Percentiles rank a stretch among this genome's conserved stretches.
phyloP scores from a whole-genome alignment of 2,888 invertebrate genomes.

The Dicranocentrus wangi region DNA sequence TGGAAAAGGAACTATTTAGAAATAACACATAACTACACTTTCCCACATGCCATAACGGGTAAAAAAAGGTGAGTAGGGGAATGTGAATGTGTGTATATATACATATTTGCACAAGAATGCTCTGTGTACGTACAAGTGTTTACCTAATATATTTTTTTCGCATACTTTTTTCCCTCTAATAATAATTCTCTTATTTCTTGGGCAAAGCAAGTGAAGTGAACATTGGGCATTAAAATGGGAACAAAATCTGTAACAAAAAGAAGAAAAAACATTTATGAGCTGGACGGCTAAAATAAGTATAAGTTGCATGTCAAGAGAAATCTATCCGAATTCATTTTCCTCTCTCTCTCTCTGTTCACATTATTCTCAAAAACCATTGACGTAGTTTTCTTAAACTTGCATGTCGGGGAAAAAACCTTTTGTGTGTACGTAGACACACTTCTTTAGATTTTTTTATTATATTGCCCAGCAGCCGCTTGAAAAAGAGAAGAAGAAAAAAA shows the following conservation, averaged over 20 bases:
- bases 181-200: background rate
- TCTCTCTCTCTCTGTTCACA: no score
- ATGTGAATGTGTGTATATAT: no score
- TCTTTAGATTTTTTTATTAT: constrained; percentile 16
- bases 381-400: no score
- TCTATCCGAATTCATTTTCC: constrained; percentile 39
- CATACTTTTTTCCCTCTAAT: background rate
- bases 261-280: constrained; percentile 45
- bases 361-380: no score
- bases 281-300: no score
- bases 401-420: background rate
- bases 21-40: background rate
- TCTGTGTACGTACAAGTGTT: no score
- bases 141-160: no score
- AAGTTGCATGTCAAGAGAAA: constrained; percentile 51
- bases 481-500: no score
- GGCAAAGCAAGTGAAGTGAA: constrained; percentile 9
- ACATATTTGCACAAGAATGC: no score
- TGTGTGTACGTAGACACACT: background rate
- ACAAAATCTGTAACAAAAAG: constrained; percentile 36
- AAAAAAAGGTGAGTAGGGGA: no score
- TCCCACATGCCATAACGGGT: background rate
- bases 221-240: constrained; percentile 27
- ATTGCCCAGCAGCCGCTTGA: background rate
- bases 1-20: no score